phyloP scores from a whole-genome alignment of 2,888 invertebrate genomes.

The Liposcelis brunnea region DNA sequence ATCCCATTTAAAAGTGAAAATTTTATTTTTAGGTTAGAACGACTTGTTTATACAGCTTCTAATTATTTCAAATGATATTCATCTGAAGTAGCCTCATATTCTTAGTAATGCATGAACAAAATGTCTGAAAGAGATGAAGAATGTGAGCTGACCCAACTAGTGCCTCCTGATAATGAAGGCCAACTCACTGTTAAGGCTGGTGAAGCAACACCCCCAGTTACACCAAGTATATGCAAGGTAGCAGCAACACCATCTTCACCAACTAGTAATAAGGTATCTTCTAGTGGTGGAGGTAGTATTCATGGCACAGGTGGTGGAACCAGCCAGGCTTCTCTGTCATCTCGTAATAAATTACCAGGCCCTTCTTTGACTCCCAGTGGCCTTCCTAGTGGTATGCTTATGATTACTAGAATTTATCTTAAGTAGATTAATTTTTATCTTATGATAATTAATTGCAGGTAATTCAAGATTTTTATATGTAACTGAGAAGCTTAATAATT shows the following conservation, averaged over 20 bases:
- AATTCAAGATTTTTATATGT: slow-evolving; percentile 19
- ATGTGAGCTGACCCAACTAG: slow-evolving; percentile 29
- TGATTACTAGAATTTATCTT: neutral
- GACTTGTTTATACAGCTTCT: too few species aligned
- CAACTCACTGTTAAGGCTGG: slow-evolving; percentile 23
- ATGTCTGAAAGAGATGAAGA: slow-evolving; percentile 27
- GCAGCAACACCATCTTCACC: slow-evolving; percentile 21
- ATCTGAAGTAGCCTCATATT: too few species aligned
- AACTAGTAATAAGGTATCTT: slow-evolving; percentile 15
- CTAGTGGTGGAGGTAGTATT: slow-evolving; percentile 1
- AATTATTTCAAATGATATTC: too few species aligned
- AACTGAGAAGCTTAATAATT: slow-evolving; percentile 18
- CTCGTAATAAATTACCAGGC: slow-evolving; percentile 17
- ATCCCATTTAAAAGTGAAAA: too few species aligned
- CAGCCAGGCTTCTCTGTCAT: slow-evolving; percentile 17
- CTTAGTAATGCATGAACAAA: too few species aligned
- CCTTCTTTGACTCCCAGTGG: slow-evolving; percentile 10
- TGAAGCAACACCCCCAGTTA: slow-evolving; percentile 28
- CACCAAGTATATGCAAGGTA: slow-evolving; percentile 25
- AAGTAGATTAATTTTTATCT: neutral
- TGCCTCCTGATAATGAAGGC: slow-evolving; percentile 28
- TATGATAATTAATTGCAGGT: slow-evolving; percentile 4
- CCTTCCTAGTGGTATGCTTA: slow-evolving; percentile 12
- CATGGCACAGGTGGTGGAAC: neutral
- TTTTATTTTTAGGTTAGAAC: too few species aligned